phyloP scores from a whole-genome alignment of 2,797 vertebrate species.

The Pangasius macronema region DNA sequence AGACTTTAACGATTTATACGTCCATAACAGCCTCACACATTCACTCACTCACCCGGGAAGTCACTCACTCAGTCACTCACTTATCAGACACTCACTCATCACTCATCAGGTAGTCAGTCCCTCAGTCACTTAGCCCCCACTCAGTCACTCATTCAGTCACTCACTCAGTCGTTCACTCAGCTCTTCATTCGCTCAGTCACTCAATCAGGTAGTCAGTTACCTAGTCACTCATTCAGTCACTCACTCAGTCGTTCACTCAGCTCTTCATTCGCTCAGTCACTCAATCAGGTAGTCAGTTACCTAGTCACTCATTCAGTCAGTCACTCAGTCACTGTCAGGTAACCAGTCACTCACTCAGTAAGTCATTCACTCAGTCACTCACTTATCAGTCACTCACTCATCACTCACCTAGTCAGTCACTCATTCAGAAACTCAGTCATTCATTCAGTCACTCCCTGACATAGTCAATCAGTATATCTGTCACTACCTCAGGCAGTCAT shows the following conservation, averaged over 20 bases:
- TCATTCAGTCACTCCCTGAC: constrained; percentile 26
- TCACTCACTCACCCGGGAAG: constrained; percentile 37
- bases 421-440: constrained; percentile 33
- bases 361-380: background rate
- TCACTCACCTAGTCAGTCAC: background rate
- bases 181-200: background rate
- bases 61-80: constrained; percentile 1
- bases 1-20: background rate
- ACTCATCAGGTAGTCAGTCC: background rate
- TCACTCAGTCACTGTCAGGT: background rate
- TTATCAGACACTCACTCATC: background rate
- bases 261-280: too few relatives aligned
- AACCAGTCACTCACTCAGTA: background rate
- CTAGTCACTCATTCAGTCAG: background rate
- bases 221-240: background rate
- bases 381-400: background rate
- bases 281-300: too few relatives aligned
- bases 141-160: background rate
- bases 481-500: background rate
- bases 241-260: constrained; percentile 11
- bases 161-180: background rate
- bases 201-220: too few relatives aligned
- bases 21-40: constrained; percentile 55
- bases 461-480: background rate
- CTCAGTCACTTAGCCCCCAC: background rate